These are phyloP conservation scores for Ciona savignyi DNA, from an alignment of 23 tunicate species.

Conservation along the genomic window DNA sequence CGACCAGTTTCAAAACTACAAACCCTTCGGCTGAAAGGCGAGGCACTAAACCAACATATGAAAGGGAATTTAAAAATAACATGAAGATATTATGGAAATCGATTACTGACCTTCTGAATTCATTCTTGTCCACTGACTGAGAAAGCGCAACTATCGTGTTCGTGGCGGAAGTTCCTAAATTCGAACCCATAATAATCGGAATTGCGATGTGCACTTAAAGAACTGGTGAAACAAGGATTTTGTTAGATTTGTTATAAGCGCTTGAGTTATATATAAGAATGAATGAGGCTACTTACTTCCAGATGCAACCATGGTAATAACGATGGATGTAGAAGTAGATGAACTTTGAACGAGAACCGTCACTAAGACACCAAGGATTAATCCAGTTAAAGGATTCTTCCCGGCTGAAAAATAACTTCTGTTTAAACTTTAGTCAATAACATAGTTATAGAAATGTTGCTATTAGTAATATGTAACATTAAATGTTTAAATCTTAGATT, in stretches of 20 bases:
- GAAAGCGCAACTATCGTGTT: slow-evolving; percentile 23
- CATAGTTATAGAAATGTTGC: too few species aligned
- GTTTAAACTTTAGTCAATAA: too few species aligned
- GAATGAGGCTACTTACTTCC: slow-evolving; percentile 21
- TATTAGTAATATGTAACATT: too few species aligned
- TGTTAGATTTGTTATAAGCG: too few species aligned
- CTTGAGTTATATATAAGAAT: too few species aligned
- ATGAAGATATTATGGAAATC: too few species aligned
- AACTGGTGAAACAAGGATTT: slow-evolving; percentile 3
- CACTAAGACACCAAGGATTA: slow-evolving; percentile 61
- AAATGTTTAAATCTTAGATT: not conserved
- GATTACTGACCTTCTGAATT: slow-evolving; percentile 12
- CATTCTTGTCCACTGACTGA: slow-evolving; percentile 8
- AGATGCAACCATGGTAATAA: slow-evolving; percentile 58
- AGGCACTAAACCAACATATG: too few species aligned
- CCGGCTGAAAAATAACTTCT: too few species aligned
- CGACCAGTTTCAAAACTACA: too few species aligned
- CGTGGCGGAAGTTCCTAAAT: slow-evolving; percentile 20
- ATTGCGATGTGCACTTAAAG: slow-evolving; percentile 5
- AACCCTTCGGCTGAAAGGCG: too few species aligned
- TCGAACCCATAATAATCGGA: slow-evolving; percentile 13
- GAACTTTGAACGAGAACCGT: slow-evolving; percentile 77
- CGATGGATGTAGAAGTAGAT: slow-evolving; percentile 78
- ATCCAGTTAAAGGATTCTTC: slow-evolving; percentile 52
- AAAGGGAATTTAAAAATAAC: too few species aligned